These are phyloP conservation scores for Nycticebus coucang DNA, from an alignment of 2,113 vertebrate genomes.

Conservation along the genomic window DNA sequence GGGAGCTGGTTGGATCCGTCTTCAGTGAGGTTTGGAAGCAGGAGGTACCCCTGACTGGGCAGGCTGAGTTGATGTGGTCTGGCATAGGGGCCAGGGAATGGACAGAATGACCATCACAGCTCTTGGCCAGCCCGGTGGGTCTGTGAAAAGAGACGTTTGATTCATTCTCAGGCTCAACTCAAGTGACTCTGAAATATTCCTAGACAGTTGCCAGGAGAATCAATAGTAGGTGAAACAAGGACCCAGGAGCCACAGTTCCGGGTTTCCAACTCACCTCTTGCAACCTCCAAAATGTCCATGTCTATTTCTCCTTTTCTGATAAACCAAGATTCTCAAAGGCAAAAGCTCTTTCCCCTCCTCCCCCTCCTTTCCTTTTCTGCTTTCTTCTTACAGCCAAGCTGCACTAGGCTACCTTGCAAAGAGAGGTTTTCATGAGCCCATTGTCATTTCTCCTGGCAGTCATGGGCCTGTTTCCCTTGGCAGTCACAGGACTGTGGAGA, in stretches of 20 bases:
- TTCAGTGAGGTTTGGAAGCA: constrained; percentile 76
- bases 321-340: constrained; percentile 31
- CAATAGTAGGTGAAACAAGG: constrained; percentile 69
- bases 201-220: constrained; percentile 78
- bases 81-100: constrained; percentile 66
- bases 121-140: constrained; percentile 52
- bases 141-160: constrained; percentile 74
- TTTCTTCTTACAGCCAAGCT: not conserved
- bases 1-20: constrained; percentile 56
- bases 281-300: not conserved
- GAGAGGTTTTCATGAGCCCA: not conserved
- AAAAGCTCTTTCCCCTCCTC: not conserved
- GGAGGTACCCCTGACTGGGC: constrained; percentile 66
- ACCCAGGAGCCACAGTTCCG: constrained; percentile 51
- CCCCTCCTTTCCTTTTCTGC: not conserved
- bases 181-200: constrained; percentile 78
- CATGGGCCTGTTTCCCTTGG: not conserved
- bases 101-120: constrained; percentile 65
- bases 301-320: not conserved
- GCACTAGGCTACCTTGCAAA: not conserved
- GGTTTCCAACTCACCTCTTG: constrained; percentile 33
- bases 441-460: not conserved
- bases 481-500: not conserved
- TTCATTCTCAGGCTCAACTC: constrained; percentile 71
- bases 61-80: constrained; percentile 79